Percentiles rank a stretch among this genome's conserved stretches.
Evolutionary conservation across 1,140 invertebrate genomes (phyloP).

Genomic region (Drosophila arawakana): DNA sequence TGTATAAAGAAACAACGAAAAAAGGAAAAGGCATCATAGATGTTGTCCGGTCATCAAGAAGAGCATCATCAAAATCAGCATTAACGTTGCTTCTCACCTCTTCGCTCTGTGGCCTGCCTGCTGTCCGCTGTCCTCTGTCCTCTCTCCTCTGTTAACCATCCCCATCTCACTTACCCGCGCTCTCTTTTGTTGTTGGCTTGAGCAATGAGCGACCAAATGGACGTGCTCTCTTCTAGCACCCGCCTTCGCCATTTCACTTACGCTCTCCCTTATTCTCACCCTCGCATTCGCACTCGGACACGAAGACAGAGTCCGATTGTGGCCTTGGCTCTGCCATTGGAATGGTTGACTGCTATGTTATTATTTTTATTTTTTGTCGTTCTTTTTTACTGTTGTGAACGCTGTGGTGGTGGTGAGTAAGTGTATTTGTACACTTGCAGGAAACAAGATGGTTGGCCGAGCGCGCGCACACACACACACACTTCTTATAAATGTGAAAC

Average conservation of each 20-base stretch:
- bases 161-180: neutral
- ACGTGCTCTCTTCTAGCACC: neutral
- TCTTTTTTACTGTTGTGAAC: too few species aligned
- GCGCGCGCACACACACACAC: constrained; percentile 32
- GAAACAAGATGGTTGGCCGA: constrained; percentile 72
- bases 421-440: constrained; percentile 19
- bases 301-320: constrained; percentile 10
- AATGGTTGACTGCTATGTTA: neutral
- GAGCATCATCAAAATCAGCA: neutral
- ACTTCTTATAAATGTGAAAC: constrained; percentile 7
- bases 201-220: neutral
- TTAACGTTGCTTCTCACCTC: too few species aligned
- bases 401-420: constrained; percentile 41
- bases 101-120: neutral
- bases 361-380: neutral
- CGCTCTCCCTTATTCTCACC: neutral
- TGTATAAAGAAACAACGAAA: too few species aligned
- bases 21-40: neutral
- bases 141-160: too few species aligned
- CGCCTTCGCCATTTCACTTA: neutral
- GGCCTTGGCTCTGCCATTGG: constrained; percentile 4
- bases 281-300: constrained; percentile 1
- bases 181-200: neutral
- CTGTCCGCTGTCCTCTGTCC: neutral
- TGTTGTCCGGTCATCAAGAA: neutral